Percentiles rank a stretch among this genome's conserved stretches.
phyloP scores from a whole-genome alignment of 2,888 invertebrate species.

The Pandemis heparana region DNA sequence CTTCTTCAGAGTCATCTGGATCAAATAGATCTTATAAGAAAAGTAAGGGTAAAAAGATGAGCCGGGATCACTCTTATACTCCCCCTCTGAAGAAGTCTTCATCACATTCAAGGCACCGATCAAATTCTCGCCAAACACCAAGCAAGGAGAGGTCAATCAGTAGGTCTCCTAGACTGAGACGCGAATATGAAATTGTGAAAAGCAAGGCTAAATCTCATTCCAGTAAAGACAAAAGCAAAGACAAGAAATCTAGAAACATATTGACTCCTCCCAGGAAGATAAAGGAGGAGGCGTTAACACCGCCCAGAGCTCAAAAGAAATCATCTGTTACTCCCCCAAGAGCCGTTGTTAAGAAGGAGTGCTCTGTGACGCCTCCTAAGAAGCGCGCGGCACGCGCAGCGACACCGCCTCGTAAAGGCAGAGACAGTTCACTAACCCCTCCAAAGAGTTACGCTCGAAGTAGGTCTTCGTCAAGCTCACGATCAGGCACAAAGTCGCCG shows the following conservation, averaged over 20 bases:
- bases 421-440: conserved; percentile 73
- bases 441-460: conserved; percentile 74
- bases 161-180: conserved; percentile 55
- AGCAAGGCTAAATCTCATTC: conserved; percentile 56
- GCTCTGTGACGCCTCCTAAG: conserved; percentile 59
- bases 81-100: conserved; percentile 60
- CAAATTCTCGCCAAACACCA: conserved; percentile 54
- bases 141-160: conserved; percentile 54
- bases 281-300: conserved; percentile 53
- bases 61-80: conserved; percentile 57
- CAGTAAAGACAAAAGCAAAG: conserved; percentile 59
- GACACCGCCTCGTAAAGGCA: conserved; percentile 58
- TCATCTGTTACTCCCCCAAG: conserved; percentile 64
- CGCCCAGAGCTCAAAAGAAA: conserved; percentile 58
- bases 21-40: conserved; percentile 68
- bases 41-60: conserved; percentile 49
- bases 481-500: conserved; percentile 62
- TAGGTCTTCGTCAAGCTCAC: conserved; percentile 64
- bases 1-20: conserved; percentile 65
- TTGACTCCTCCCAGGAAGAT: conserved; percentile 59
- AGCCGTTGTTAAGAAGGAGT: conserved; percentile 56
- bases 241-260: conserved; percentile 54
- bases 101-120: conserved; percentile 55
- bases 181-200: conserved; percentile 50
- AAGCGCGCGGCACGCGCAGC: conserved; percentile 60